Evolutionary conservation across 1,140 invertebrate species (phyloP).

Genomic region (Apis dorsata): DNA sequence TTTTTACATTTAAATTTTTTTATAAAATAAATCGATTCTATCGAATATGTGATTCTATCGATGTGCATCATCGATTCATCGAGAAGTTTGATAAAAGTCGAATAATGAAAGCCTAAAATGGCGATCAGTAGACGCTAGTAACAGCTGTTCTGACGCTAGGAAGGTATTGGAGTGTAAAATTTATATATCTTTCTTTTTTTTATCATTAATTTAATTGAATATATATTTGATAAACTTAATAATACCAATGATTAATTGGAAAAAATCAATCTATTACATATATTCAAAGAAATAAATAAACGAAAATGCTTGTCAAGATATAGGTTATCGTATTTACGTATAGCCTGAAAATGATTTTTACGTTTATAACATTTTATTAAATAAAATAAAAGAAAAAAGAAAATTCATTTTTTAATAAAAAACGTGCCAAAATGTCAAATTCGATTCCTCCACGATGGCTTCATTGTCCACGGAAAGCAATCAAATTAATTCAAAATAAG

Average conservation of each 20-base stretch:
- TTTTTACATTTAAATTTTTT: neutral
- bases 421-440: conserved; percentile 59
- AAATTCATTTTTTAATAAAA: neutral
- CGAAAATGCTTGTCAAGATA: neutral
- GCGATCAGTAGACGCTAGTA: conserved; percentile 11
- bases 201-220: neutral
- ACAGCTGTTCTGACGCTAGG: conserved; percentile 21
- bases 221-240: too few species aligned
- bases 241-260: neutral
- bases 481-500: conserved; percentile 87
- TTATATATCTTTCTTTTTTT: too few species aligned
- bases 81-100: neutral
- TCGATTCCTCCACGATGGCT: conserved; percentile 93
- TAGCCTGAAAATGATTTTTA: neutral
- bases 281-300: neutral
- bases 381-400: neutral
- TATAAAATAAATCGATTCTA: neutral
- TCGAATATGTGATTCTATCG: neutral
- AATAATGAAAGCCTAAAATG: conserved; percentile 32
- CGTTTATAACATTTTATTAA: neutral
- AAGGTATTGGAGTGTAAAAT: neutral
- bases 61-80: neutral
- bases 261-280: neutral
- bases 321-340: neutral
- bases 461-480: conserved; percentile 92